Base-by-base conservation (phyloP, 2,888 invertebrate genomes). In the Villa cingulata region DNA sequence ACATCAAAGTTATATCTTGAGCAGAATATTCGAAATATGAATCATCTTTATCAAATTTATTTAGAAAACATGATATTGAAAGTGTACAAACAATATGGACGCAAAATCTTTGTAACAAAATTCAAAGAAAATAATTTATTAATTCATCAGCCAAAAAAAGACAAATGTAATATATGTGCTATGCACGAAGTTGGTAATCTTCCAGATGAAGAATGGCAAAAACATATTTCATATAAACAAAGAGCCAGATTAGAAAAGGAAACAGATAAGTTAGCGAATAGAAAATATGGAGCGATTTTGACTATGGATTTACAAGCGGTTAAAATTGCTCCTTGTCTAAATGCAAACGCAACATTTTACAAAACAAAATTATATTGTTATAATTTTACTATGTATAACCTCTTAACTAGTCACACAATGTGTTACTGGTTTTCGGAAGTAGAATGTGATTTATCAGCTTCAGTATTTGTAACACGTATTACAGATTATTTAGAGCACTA, bases 351-450 rank as follows among this genome's bases (percentile, higher is more conserved):
- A 6, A n/a, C 37, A 14, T 47, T 41, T 27, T 47, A 42, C 27
- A 47, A 42, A 41, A 41, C 47, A 4, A 23, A 23, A 23, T 23
- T 23, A 23, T 23, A 7, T 7, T 23, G 23, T 7, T 23, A 23
- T 23, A 45, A 45, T 23, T 32, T 46, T 16, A 46, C 46, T 14
- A 17, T 41, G 10, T 46, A 23, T 37, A 38, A 37, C 18, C 7
- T 44, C 9, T 27, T 27, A 17, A 38, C 27, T 16, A 37, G 16
- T 37, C 2, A 44, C 16, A n/a, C 18, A 1, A 20, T 19, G 15
- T 48, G 48, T 37, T 48, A 46, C 27, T 49, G 49, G 46, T 46
- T 49, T 32, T 43, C 32, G 12, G 49, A 46, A 49, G 43, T 39
- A 20, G 44, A 46, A 29, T 43, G 46, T 6, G 44, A 49, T 43